phyloP scores from a whole-genome alignment of 2,888 invertebrate species.

The Hyposoter didymator region DNA sequence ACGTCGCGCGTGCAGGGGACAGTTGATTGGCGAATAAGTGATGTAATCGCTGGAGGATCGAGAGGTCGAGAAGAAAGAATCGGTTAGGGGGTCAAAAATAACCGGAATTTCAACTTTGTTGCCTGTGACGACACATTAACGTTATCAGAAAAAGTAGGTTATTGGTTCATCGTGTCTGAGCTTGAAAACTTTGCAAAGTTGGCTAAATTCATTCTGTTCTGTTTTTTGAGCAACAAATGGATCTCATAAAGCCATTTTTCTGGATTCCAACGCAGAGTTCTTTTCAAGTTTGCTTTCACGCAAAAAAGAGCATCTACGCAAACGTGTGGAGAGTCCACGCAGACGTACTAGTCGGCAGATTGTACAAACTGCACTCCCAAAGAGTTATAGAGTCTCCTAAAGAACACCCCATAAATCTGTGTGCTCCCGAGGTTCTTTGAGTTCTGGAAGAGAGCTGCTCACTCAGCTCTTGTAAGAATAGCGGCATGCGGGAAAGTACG shows the following conservation, averaged over 20 bases:
- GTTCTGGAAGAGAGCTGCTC: constrained; percentile 59
- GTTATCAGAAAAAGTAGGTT: neutral
- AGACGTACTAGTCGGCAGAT: constrained; percentile 6
- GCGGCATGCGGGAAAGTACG: constrained; percentile 67
- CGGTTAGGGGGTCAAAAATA: neutral
- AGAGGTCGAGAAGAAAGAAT: neutral
- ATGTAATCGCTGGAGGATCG: constrained; percentile 23
- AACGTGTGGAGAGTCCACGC: constrained; percentile 5
- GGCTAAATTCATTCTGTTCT: neutral
- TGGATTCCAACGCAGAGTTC: neutral
- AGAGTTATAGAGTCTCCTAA: constrained; percentile 74
- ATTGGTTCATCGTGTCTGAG: neutral
- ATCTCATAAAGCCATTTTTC: neutral
- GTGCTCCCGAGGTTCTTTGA: constrained; percentile 69
- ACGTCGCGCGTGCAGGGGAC: constrained; percentile 49
- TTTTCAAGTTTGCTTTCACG: neutral
- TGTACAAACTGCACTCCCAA: constrained; percentile 30
- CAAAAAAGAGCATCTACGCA: neutral
- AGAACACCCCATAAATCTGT: constrained; percentile 81
- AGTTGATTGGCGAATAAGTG: constrained; percentile 11
- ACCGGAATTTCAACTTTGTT: constrained; percentile 4
- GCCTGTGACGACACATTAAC: neutral
- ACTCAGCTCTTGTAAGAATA: constrained; percentile 21
- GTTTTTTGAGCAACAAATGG: neutral
- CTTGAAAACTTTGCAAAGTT: neutral